Evolutionary conservation across 1,140 invertebrate genomes (phyloP).

Genomic region (Pemphigus obesinymphae): DNA sequence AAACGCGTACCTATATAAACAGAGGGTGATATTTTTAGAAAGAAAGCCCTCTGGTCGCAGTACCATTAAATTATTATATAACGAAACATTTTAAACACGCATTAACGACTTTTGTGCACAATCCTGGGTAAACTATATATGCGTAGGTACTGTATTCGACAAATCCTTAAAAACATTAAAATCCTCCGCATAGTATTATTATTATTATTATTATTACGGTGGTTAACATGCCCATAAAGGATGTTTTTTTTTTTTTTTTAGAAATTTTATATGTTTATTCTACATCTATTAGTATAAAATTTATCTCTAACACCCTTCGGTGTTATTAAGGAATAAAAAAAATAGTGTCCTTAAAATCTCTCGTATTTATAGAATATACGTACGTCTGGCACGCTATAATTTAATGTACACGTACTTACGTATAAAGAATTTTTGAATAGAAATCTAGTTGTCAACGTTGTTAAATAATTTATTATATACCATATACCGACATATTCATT

Average conservation of each 20-base stretch:
- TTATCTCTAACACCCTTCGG: not conserved
- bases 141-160: not conserved
- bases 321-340: not conserved
- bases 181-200: too few relatives aligned
- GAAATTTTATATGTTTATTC: not conserved
- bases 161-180: not conserved
- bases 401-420: not conserved
- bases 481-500: too few relatives aligned
- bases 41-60: not conserved
- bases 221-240: not conserved
- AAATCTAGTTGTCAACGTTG: not conserved
- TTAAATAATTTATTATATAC: not conserved
- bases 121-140: too few relatives aligned
- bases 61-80: not conserved
- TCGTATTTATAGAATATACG: not conserved
- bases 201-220: too few relatives aligned
- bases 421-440: not conserved
- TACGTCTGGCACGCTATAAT: not conserved
- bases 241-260: not conserved
- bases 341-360: not conserved
- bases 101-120: slow-evolving; percentile 11
- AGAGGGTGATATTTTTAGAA: not conserved
- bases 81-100: not conserved
- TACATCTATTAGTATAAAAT: not conserved
- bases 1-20: not conserved